Evolutionary conservation across 2,888 invertebrate genomes (phyloP), one percentile per base, ranked within the genome.

Genomic region (Polietes domitor): DNA sequence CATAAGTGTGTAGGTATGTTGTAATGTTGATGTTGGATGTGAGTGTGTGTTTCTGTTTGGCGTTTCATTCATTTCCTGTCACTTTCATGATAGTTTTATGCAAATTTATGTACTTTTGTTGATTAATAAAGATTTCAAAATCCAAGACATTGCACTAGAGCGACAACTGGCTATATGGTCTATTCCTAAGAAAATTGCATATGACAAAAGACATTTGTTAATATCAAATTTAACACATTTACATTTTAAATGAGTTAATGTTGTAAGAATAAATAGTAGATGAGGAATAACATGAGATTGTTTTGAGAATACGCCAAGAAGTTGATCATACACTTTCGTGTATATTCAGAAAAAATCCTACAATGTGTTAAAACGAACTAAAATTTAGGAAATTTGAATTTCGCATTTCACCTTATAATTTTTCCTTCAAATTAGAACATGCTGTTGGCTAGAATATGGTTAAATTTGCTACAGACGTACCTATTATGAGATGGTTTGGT

Each of bases 201-300:
- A 68, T 43, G 68, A 43, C 68, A 68, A 68, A 43, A 68, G 68
- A 41, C 68, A 65, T 65, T 65, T 21, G 41, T 65, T 41, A 65
- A 37, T 58, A 58, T 2, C 6, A n/a, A n/a, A 28, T 1, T 7
- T 7, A 61, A 28, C n/a, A 61, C 12, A 61, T 61, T 28, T 28
- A n/a, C 6, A 28, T 61, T 58, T 61, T 28, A 61, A 21, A 58
- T 58, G 26, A 26, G 24, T 21, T 26, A 10, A 19, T 55, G 53
- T 17, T 55, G 53, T 10, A 55, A 55, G 9, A n/a, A n/a, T 19
- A 50, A 37, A 37, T n/a, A n/a, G n/a, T n/a, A n/a, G n/a, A n/a
- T n/a, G n/a, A n/a, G n/a, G n/a, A n/a, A n/a, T n/a, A n/a, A n/a
- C n/a, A n/a, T n/a, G n/a, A n/a, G n/a, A n/a, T n/a, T n/a, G n/a